These are phyloP conservation scores for Meiosimyza platycephala DNA, from an alignment of 2,888 invertebrate genomes.

Conservation along the genomic window DNA sequence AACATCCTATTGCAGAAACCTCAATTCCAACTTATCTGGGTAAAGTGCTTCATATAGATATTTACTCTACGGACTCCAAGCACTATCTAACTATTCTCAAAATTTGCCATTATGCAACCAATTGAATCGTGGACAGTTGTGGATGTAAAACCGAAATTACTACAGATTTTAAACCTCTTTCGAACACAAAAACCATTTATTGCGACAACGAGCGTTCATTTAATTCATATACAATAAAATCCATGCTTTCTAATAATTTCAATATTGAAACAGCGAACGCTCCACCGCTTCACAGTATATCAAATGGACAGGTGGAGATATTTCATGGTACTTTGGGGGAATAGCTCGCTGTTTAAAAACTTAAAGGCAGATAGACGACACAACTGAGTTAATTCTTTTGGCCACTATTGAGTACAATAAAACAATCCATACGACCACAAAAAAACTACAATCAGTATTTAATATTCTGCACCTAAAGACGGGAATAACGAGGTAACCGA, in stretches of 20 bases:
- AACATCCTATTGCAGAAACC: neutral
- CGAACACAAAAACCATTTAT: conserved; percentile 37
- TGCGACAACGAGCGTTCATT: conserved; percentile 41
- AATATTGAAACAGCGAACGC: conserved; percentile 3
- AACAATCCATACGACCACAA: too few relatives aligned
- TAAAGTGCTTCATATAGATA: neutral
- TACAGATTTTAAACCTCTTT: conserved; percentile 2
- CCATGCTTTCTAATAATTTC: conserved; percentile 35
- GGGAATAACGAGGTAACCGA: neutral
- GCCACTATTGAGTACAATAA: too few relatives aligned
- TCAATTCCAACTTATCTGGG: neutral
- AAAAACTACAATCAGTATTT: conserved; percentile 29
- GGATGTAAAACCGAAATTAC: too few relatives aligned
- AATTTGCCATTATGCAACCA: too few relatives aligned
- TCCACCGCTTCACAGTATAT: too few relatives aligned
- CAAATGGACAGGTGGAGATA: too few relatives aligned
- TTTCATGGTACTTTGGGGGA: too few relatives aligned
- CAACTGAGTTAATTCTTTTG: too few relatives aligned
- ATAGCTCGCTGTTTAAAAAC: too few relatives aligned
- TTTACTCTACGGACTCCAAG: conserved; percentile 4
- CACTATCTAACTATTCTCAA: neutral
- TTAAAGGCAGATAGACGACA: too few relatives aligned
- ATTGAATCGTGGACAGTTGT: too few relatives aligned
- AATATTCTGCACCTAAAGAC: conserved; percentile 12
- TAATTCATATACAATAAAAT: conserved; percentile 39